These are phyloP conservation scores for Pseudolycoriella hygida DNA, from an alignment of 2,888 invertebrate species.

Conservation along the genomic window DNA sequence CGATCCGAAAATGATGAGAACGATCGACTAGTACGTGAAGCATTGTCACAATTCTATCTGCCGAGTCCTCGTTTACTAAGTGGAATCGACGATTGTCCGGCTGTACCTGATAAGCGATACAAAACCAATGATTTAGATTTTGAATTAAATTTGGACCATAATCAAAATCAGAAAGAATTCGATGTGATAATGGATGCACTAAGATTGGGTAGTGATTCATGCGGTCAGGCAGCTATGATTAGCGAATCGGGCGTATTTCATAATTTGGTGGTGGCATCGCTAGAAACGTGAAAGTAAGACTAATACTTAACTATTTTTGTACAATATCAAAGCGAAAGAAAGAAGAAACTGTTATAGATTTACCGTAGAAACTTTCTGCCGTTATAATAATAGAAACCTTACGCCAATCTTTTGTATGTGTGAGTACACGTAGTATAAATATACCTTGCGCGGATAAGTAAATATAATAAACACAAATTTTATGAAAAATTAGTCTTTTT, in stretches of 20 bases:
- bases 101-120: slow-evolving; percentile 18
- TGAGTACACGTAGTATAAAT: too few relatives aligned
- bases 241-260: slow-evolving; percentile 33
- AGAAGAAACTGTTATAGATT: too few relatives aligned
- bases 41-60: slow-evolving; percentile 52
- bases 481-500: too few relatives aligned
- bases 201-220: slow-evolving; percentile 18
- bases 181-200: slow-evolving; percentile 31
- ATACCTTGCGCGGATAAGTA: too few relatives aligned
- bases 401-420: too few relatives aligned
- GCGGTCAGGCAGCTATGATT: slow-evolving; percentile 39
- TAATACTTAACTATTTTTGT: too few relatives aligned
- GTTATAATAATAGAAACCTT: too few relatives aligned
- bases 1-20: slow-evolving; percentile 33
- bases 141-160: slow-evolving; percentile 15
- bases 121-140: slow-evolving; percentile 16
- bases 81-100: slow-evolving; percentile 42
- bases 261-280: slow-evolving; percentile 27
- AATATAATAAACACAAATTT: too few relatives aligned
- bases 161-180: slow-evolving; percentile 29
- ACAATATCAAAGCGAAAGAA: too few relatives aligned
- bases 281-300: slow-evolving; percentile 25
- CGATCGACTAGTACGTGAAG: slow-evolving; percentile 48
- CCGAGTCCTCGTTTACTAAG: slow-evolving; percentile 49
- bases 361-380: too few relatives aligned